phyloP scores from a whole-genome alignment of 2,113 vertebrate species.

The Phyllostomus discolor region DNA sequence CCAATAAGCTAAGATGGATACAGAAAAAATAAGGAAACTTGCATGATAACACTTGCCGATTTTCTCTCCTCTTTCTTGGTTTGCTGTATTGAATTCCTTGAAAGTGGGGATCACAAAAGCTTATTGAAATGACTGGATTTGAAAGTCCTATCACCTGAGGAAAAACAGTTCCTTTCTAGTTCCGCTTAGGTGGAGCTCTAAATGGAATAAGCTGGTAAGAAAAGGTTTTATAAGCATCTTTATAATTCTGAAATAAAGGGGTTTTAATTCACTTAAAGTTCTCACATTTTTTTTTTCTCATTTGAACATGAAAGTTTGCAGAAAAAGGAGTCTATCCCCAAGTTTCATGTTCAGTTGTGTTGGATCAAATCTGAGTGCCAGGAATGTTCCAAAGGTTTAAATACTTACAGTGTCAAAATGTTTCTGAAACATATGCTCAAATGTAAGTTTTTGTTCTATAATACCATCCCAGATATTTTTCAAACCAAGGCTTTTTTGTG shows the following conservation, averaged over 20 bases:
- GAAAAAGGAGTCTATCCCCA: background rate
- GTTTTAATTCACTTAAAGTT: background rate
- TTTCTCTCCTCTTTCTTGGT: background rate
- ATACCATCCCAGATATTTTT: background rate
- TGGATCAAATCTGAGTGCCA: background rate
- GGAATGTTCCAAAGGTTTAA: conserved; percentile 9
- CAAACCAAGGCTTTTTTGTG: background rate
- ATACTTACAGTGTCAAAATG: background rate
- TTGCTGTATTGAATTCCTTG: background rate
- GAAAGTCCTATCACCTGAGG: background rate
- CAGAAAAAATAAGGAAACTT: conserved; percentile 81
- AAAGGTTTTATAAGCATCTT: background rate
- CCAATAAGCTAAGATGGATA: conserved; percentile 82
- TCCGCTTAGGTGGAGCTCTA: background rate
- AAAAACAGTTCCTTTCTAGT: background rate
- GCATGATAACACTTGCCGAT: conserved; percentile 56
- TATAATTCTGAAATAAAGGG: background rate
- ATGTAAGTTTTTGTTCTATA: conserved; percentile 16
- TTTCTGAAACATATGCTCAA: conserved; percentile 21
- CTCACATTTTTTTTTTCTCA: background rate
- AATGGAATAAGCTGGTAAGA: conserved; percentile 1
- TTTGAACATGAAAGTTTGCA: background rate
- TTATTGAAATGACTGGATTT: background rate
- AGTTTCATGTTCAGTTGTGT: background rate
- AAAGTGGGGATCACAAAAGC: background rate